Base-by-base conservation (phyloP, 2,797 vertebrate species). In the Muscicapa striata region DNA sequence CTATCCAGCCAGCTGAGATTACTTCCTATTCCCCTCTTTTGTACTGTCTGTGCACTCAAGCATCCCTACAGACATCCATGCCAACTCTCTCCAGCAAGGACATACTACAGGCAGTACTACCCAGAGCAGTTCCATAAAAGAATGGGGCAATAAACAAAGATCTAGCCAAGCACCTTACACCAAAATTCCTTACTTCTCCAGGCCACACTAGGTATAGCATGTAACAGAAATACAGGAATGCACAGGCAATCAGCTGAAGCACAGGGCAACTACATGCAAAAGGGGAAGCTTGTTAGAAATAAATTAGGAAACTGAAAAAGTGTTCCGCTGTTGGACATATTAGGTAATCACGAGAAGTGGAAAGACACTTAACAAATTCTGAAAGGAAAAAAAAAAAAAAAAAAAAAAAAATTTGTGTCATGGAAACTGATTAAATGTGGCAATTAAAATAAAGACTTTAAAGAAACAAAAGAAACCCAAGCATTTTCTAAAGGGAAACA, bases 1-100 rank as follows among this genome's bases (percentile, higher is more conserved):
- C 15, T n/a, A 36, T 23, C 41, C 32, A 63, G 45, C 3, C 57
- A 70, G 23, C 5, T 70, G 27, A 92, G 17, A 54, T 70, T 52
- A 67, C 5, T 86, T 70, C 45, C 18, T 74, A 21, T 21, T 84
- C 27, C 26, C 38, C 41, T 34, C 27, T 67, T 73, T n/a, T 43
- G 14, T 30, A 48, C 21, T 9, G 3, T 22, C 5, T 30, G 17
- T 0, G 1, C 4, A 29, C 26, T 43, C 3, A 1, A 23, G 68
- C 21, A 49, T n/a, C 34, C 67, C 78, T 78, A 66, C 0, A 45
- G 61, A 80, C 13, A 34, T 61, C 45, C 48, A 30, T 23, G 13
- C 1, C 52, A 87, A 22, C 18, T 26, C 14, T 5, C 21, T 64
- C 41, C 76, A 83, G 38, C 32, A 93, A 87, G n/a, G 38, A 83